Percentiles rank a stretch among this genome's conserved stretches.
Conservation (phyloP, 2,888 invertebrate species). For the Sisyra nigra region DNA sequence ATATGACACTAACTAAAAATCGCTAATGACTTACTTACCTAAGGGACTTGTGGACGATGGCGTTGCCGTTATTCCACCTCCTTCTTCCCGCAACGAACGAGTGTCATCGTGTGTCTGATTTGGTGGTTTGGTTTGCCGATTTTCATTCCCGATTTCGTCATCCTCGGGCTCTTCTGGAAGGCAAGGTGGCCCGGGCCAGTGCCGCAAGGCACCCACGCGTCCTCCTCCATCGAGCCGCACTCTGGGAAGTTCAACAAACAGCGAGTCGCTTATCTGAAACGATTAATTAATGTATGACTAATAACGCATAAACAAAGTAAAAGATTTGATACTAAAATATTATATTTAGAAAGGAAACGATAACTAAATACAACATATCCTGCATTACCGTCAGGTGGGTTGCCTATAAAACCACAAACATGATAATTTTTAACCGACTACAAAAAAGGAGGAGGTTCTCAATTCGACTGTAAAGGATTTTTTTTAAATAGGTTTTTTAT, state of each 20-base stretch:
- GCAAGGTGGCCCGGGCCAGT: slow-evolving; percentile 46
- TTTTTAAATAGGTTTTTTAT: too few species aligned
- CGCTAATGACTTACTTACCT: slow-evolving; percentile 30
- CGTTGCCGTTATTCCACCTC: slow-evolving; percentile 20
- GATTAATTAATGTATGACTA: background rate
- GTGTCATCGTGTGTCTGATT: slow-evolving; percentile 32
- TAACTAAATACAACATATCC: too few species aligned
- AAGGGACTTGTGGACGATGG: slow-evolving; percentile 24
- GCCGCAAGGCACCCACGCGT: slow-evolving; percentile 38
- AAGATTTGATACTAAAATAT: too few species aligned
- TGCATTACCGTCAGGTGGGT: too few species aligned
- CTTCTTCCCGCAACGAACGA: slow-evolving; percentile 46
- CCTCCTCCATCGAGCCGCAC: slow-evolving; percentile 54
- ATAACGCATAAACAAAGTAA: background rate
- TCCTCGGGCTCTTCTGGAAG: slow-evolving; percentile 50
- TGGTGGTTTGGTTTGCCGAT: slow-evolving; percentile 19
- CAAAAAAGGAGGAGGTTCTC: too few species aligned
- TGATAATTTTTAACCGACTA: too few species aligned
- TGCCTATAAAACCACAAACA: too few species aligned
- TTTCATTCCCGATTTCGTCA: slow-evolving; percentile 1
- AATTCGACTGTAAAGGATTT: too few species aligned
- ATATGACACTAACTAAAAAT: background rate
- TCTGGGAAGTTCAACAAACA: slow-evolving; percentile 42
- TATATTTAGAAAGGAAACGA: too few species aligned
- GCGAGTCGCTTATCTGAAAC: slow-evolving; percentile 34